Evolutionary conservation across 1,140 invertebrate species (phyloP), one percentile per base, ranked within the genome.

Genomic region (Zaprionus lachaisei): DNA sequence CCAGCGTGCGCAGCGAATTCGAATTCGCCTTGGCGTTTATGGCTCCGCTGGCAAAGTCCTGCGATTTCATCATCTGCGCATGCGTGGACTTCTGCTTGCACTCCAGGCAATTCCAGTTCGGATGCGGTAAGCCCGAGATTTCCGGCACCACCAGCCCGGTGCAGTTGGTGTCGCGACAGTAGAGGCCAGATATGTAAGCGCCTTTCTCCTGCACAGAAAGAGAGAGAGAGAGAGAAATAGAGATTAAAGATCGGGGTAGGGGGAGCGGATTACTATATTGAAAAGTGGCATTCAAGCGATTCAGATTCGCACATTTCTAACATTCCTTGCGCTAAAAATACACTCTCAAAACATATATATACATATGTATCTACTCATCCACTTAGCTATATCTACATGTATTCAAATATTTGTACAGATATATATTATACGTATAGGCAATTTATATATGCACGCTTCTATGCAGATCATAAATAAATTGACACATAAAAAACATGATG

Each of bases 71-170:
- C 90, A 92, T 92, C 66, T 92, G 91, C 4, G 83, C 81, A 61
- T 92, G 89, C 37, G 83, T 89, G 0, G 91, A 92, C 44, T 92
- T 92, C 20, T 92, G 87, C 79, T 92, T 92, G 75, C 91, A 92
- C 38, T 61, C 84, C 69, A 92, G 37, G 37, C 91, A 92, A 55
- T 92, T 92, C 89, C 91, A 92, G 62, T 91, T 92, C 11, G 91
- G 91, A 68, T 92, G 91, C 12, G 91, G 91, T 47, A 92, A n/a
- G 0, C 89, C 92, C 15, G 90, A 81, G 6, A 77, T 78, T 49
- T 92, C 91, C 14, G 91, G 91, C 60, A 92, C 91, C 14, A 91
- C 91, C 63, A 92, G 60, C 0, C 91, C 91, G n/a, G 55, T 62
- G 74, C 91, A 92, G 34, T 92, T 91, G 17, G 81, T 91, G 26